phyloP scores from a whole-genome alignment of 1,140 invertebrate species.

The Mesaphorura yosii region DNA sequence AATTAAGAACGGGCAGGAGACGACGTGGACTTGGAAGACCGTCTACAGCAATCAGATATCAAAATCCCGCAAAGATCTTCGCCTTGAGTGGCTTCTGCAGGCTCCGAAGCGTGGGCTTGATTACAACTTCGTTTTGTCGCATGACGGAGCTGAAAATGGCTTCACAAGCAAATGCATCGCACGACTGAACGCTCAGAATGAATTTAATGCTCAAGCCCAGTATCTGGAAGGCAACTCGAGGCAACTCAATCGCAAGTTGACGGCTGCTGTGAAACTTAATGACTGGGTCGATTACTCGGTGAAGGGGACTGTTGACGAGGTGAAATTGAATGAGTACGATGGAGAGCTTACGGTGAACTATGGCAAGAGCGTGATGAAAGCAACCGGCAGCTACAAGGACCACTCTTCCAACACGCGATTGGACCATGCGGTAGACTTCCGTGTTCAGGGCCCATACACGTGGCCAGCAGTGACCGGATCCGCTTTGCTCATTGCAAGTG shows the following conservation, averaged over 20 bases:
- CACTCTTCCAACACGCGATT: constrained; percentile 15
- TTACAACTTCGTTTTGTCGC: constrained; percentile 23
- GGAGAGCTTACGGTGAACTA: no score
- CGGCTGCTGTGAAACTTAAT: no score
- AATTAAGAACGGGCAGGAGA: constrained; percentile 25
- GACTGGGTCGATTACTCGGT: no score
- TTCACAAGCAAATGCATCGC: constrained; percentile 14
- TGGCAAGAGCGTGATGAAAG: no score
- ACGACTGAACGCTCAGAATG: constrained; percentile 9
- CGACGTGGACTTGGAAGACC: constrained; percentile 27
- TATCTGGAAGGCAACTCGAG: constrained; percentile 7
- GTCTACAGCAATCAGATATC: constrained; percentile 24
- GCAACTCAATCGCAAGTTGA: constrained; percentile 13
- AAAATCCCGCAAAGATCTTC: constrained; percentile 21
- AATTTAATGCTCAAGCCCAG: constrained; percentile 15
- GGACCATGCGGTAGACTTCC: constrained; percentile 19
- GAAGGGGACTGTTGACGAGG: no score
- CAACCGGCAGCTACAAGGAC: constrained; percentile 21
- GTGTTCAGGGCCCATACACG: constrained; percentile 14
- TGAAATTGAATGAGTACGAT: constrained; percentile 23
- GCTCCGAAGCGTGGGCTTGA: constrained; percentile 26
- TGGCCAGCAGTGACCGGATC: constrained; percentile 12
- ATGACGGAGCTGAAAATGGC: constrained; percentile 6
- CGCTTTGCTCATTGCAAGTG: constrained; percentile 17
- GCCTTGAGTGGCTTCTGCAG: constrained; percentile 14